Evolutionary conservation across 2,888 invertebrate genomes (phyloP), one percentile per base, ranked within the genome.

Genomic region (Polymixis flavicincta): DNA sequence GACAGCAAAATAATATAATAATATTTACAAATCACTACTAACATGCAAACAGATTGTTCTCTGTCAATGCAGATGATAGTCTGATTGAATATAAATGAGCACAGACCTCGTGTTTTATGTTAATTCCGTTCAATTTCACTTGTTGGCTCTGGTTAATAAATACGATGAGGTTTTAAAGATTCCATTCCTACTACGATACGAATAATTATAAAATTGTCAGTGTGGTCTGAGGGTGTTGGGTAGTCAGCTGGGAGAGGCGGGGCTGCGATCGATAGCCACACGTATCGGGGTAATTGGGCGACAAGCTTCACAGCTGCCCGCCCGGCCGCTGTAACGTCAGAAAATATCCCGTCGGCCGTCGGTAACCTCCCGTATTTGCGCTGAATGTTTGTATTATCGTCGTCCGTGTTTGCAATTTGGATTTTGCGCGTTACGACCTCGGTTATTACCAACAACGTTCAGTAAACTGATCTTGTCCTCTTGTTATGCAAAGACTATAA

Each of bases 241-340:
- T 69, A 60, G 81, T 83, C 85, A 85, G 84, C 85, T 87, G 85
- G 80, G 77, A 60, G 64, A 61, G 63, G 50, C 48, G 65, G 71
- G 66, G 70, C 78, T 68, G 80, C 90, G 92, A 92, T 92, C 92
- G 90, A 92, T 92, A 91, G 85, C 77, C 88, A 82, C 90, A 87
- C 89, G 89, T 90, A 90, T 86, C 85, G 88, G 86, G 85, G 87
- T 89, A 89, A 90, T 90, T 87, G 89, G 87, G 74, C 73, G 80
- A 86, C 88, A 85, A 76, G 82, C 78, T 78, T 74, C 71, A 75
- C 80, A 71, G 74, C n/a, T n/a, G n/a, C 63, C 67, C 80, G 79
- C 70, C 77, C 70, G 70, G 70, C 63, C 84, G 76, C 68, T 84
- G 81, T 69, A 74, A 72, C 82, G 70, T 70, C 78, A 71, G 76